Evolutionary conservation across 2,113 vertebrate species (phyloP).

Genomic region (Ranitomeya variabilis): DNA sequence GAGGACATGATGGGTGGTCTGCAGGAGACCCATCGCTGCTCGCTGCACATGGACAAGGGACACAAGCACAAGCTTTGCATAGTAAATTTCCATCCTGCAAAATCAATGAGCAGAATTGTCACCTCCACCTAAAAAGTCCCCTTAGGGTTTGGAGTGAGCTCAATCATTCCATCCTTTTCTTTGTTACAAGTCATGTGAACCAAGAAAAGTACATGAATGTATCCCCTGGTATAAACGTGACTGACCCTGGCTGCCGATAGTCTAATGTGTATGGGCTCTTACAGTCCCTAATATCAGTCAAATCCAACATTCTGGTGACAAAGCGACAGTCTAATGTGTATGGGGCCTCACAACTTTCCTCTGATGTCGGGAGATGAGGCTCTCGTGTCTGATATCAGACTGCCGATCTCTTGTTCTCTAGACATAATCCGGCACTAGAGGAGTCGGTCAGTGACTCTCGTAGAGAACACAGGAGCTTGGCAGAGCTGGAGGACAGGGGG

Average conservation of each 20-base stretch:
- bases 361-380: too few relatives aligned
- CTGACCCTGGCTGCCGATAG: not conserved
- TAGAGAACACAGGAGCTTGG: too few relatives aligned
- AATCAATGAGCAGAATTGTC: not conserved
- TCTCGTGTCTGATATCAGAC: too few relatives aligned
- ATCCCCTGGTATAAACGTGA: not conserved
- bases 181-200: not conserved
- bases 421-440: too few relatives aligned
- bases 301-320: too few relatives aligned
- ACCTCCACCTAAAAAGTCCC: not conserved
- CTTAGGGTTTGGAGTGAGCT: not conserved
- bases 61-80: constrained; percentile 50
- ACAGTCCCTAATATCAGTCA: too few relatives aligned
- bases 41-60: not conserved
- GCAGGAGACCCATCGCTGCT: not conserved
- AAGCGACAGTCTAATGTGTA: too few relatives aligned
- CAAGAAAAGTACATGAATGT: not conserved
- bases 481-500: too few relatives aligned
- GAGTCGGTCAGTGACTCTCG: too few relatives aligned
- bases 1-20: not conserved
- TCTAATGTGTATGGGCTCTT: not conserved
- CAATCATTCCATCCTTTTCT: not conserved
- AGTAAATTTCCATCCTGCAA: constrained; percentile 43
- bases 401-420: too few relatives aligned
- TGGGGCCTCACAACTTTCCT: too few relatives aligned